Percentiles rank a stretch among this genome's conserved stretches.
phyloP scores from a whole-genome alignment of 2,888 invertebrate genomes.

The Drosophila demipolita region DNA sequence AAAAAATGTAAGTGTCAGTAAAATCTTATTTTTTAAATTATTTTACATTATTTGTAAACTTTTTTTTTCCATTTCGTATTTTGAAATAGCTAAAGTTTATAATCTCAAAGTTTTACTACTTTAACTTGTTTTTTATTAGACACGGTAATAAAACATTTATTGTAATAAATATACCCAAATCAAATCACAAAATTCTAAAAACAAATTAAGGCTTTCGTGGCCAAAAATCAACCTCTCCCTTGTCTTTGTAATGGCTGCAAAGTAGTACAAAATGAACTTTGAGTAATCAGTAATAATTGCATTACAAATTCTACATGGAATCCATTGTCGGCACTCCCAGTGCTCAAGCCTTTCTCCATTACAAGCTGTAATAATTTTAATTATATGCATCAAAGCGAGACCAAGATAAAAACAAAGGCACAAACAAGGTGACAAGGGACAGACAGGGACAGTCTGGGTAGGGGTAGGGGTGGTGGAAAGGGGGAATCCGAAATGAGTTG shows the following conservation, averaged over 20 bases:
- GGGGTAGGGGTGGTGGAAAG: constrained; percentile 9
- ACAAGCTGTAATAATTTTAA: constrained; percentile 67
- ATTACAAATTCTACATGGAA: constrained; percentile 12
- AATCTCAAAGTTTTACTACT: neutral
- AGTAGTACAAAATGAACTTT: neutral
- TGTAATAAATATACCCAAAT: too few relatives aligned
- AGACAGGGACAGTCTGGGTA: neutral
- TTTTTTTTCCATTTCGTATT: neutral
- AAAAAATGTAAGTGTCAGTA: neutral
- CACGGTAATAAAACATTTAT: neutral
- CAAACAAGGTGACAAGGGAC: constrained; percentile 34
- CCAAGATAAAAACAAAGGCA: constrained; percentile 46
- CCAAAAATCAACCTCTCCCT: neutral
- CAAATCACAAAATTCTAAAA: too few relatives aligned
- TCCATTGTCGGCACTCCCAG: constrained; percentile 44
- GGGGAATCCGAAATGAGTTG: constrained; percentile 67
- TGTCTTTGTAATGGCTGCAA: neutral
- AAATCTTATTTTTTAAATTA: neutral
- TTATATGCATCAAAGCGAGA: constrained; percentile 62
- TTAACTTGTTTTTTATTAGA: neutral
- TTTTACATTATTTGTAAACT: neutral
- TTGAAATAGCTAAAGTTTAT: too few relatives aligned
- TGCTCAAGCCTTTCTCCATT: constrained; percentile 25
- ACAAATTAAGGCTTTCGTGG: neutral
- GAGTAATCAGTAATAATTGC: constrained; percentile 25